Base-by-base conservation (phyloP, 2,797 vertebrate genomes). In the Discoglossus pictus region DNA sequence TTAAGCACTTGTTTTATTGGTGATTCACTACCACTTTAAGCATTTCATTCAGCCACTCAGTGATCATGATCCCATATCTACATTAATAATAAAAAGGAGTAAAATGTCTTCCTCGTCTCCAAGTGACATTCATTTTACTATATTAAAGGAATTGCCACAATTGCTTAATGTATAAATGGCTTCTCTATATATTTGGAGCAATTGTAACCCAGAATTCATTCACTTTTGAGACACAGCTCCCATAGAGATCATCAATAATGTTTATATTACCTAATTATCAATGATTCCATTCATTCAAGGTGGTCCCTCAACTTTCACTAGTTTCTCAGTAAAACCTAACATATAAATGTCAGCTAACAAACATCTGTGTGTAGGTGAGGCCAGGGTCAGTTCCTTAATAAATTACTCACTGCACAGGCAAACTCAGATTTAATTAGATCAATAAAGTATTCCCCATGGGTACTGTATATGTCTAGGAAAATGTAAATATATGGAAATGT, bases 351-450 rank as follows among this genome's bases (percentile, higher is more conserved):
- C 11, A 61, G 42, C 51, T 59, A 7, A 3, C 51, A 46, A 27
- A 25, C 58, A 16, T 47, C 20, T 69, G 66, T 12, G 46, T 44
- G 20, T 68, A 53, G 48, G 48, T 48, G 67, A 62, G 59, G 38
- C 59, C 23, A 9, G 50, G 67, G 58, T 69, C 67, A 70, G n/a
- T 50, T 63, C 60, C 52, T 18, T 48, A 63, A 71, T 63, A 71
- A 71, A 71, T 71, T 50, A 71, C 52, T 63, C 52, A 63, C 35
- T 64, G 20, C 43, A 27, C 35, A 56, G 36, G 40, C 36, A 58
- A 71, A 35, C 47, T 64, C 53, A 51, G 23, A 17, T 39, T 71
- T 71, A 54, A 71, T 70, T 47, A 25, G 51, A 56, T 70, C 42
- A 70, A 56, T 63, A 55, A 63, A 56, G n/a, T 21, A 2, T 6